These are phyloP conservation scores for Cercopithecus mona DNA, from an alignment of 2,113 vertebrate genomes.

Conservation along the genomic window DNA sequence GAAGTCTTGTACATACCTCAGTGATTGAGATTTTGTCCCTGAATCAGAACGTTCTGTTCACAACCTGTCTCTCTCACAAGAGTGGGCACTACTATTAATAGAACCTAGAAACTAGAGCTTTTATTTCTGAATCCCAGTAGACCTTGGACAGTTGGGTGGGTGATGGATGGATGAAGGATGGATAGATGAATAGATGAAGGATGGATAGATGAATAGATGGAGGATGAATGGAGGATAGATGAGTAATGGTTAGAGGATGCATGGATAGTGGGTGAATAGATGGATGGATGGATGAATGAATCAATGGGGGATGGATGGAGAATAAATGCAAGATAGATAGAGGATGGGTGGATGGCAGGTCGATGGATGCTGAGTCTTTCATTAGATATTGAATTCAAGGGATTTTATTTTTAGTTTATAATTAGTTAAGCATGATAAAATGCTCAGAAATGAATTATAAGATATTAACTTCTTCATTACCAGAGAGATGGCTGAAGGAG, in stretches of 20 bases:
- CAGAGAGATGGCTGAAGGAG: neutral
- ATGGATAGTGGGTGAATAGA: neutral
- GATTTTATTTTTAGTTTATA: neutral
- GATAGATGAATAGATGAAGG: neutral
- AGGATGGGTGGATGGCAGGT: neutral
- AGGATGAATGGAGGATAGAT: neutral
- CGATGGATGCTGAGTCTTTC: neutral
- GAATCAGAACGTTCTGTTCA: neutral
- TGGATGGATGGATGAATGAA: neutral
- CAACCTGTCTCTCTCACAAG: neutral
- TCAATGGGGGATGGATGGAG: neutral
- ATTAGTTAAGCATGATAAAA: neutral
- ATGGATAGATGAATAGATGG: neutral
- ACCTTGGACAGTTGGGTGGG: neutral
- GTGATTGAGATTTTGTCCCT: neutral
- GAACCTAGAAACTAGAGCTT: neutral
- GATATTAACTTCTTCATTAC: neutral
- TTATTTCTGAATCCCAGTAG: neutral
- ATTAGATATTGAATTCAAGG: constrained; percentile 11
- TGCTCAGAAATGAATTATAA: neutral
- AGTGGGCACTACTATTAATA: neutral
- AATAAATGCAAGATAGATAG: neutral
- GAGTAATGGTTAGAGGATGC: neutral
- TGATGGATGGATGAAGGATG: neutral
- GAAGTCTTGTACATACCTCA: neutral